Conservation (phyloP, 2,888 invertebrate species). For the Ichneumoninae sp. region DNA sequence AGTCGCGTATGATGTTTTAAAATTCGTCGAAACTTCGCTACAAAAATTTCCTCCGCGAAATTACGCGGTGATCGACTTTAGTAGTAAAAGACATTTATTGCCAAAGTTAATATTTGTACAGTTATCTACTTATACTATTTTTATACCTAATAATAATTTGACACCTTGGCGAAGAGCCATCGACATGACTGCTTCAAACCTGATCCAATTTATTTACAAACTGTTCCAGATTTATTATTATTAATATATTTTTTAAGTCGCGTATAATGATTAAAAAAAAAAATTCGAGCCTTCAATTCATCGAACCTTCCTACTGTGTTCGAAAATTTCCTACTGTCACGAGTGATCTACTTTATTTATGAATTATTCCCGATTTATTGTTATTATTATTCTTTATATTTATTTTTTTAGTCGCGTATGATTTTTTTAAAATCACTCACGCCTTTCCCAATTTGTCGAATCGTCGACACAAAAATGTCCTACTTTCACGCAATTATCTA, state of each 20-base stretch:
- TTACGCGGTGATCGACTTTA: neutral
- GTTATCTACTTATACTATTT: no score
- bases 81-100: no score
- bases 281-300: neutral
- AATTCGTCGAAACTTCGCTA: neutral
- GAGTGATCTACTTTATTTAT: neutral
- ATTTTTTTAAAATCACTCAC: neutral
- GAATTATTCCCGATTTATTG: no score
- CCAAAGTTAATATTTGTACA: no score
- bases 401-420: no score
- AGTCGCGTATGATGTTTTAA: neutral
- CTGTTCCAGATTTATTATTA: neutral
- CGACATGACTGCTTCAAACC: no score
- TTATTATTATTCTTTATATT: no score
- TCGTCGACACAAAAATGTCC: neutral
- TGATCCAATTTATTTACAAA: no score
- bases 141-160: no score
- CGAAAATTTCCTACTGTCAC: neutral
- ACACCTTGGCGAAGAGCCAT: no score
- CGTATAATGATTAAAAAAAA: no score
- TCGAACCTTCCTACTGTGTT: neutral
- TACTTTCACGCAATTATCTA: constrained; percentile 10
- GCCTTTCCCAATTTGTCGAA: neutral
- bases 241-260: neutral
- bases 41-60: neutral